A percentile compares a stretch with the other conserved stretches of the same genome.
phyloP scores from a whole-genome alignment of 2,888 invertebrate genomes.

The Hydropsyche betteni region DNA sequence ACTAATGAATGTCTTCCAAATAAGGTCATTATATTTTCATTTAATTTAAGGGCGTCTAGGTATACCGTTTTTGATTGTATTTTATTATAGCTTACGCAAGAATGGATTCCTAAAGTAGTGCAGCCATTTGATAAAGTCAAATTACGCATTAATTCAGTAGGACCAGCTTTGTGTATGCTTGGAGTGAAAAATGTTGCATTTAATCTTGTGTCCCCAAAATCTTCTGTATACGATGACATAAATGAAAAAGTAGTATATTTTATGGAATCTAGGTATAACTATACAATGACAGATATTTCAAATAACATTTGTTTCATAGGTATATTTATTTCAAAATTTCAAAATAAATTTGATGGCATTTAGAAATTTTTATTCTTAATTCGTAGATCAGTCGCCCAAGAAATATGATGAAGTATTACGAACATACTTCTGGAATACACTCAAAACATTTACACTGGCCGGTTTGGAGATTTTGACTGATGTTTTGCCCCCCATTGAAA shows the following conservation, averaged over 20 bases:
- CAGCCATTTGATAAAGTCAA: conserved; percentile 58
- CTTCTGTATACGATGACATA: conserved; percentile 56
- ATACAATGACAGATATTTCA: conserved; percentile 61
- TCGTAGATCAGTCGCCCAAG: conserved; percentile 6
- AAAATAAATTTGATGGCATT: not conserved
- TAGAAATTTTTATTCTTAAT: not conserved
- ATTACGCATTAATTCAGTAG: conserved; percentile 57
- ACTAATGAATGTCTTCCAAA: conserved; percentile 69
- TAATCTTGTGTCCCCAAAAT: conserved; percentile 54
- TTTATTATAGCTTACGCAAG: conserved; percentile 57
- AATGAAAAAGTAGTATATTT: conserved; percentile 55
- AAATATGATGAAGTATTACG: conserved; percentile 55
- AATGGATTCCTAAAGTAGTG: conserved; percentile 51
- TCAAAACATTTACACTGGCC: conserved; percentile 38
- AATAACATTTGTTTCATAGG: conserved; percentile 45
- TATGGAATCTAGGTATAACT: conserved; percentile 58
- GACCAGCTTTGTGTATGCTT: conserved; percentile 61
- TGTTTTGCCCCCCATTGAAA: conserved; percentile 39
- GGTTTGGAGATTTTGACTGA: conserved; percentile 48
- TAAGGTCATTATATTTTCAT: conserved; percentile 59
- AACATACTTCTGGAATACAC: conserved; percentile 53
- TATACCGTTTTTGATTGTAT: not conserved
- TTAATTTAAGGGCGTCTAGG: not conserved
- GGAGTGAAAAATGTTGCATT: conserved; percentile 58
- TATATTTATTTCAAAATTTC: conserved; percentile 18